Evolutionary conservation across 2,888 invertebrate genomes (phyloP), one percentile per base, ranked within the genome.

Genomic region (Spatulosminthurus flaviceps): DNA sequence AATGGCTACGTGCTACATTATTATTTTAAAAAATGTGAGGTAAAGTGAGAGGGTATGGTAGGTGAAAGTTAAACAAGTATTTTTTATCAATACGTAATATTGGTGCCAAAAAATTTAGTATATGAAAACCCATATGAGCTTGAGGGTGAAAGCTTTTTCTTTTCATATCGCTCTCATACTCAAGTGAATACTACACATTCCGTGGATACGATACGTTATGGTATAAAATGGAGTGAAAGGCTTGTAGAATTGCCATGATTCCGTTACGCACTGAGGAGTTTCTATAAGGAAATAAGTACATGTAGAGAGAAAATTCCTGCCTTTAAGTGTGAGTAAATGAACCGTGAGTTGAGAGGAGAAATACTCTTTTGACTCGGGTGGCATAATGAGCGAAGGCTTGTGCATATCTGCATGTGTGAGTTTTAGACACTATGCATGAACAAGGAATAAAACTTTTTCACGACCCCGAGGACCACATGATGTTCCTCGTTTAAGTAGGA

Each of bases 261-360:
- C n/a, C 51, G 16, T n/a, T n/a, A 51, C 51, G 51, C 51, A 51
- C 51, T 51, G 51, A 51, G 7, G 51, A 19, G 5, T 51, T 16
- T 51, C 51, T 11, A 51, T 51, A 19, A 2, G n/a, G 51, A 51
- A n/a, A n/a, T n/a, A 51, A n/a, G 34, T 34, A 34, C 16, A 51
- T 51, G 16, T 51, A n/a, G 1, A 51, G 51, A 51, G 51, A 51
- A 51, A 34, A 51, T 51, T 51, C 51, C 51, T 51, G 51, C 5
- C 19, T 51, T 51, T 51, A 51, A 51, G 51, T 51, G 51, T 51
- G 16, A 51, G 51, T n/a, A 51, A 51, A 51, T 51, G 51, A 51
- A 51, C 51, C 51, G 51, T 51, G 51, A 51, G n/a, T 51, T 51
- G 5, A 51, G 51, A n/a, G n/a, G n/a, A n/a, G n/a, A 51, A 51